Base-by-base conservation (phyloP, 1,140 invertebrate genomes). In the Stegodyphus mimosarum region DNA sequence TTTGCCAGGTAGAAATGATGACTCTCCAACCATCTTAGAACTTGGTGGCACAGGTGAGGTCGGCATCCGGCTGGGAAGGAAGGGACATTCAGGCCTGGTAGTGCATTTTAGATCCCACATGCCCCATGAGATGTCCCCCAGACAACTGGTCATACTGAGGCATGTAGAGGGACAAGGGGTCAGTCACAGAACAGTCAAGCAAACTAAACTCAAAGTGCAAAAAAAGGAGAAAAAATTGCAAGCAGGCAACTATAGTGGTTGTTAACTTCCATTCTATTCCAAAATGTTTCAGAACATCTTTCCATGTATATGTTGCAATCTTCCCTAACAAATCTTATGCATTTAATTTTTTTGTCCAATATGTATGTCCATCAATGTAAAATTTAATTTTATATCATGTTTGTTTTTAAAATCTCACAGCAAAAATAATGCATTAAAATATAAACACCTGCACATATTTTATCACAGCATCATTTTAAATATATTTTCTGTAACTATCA, bases 121-220 rank as follows among this genome's bases (percentile, higher is more conserved):
- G 79, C 79, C 79, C 79, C 79, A 81, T 81, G 79, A 81, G 79
- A 73, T 75, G 81, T 50, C 73, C 72, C 73, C 81, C 81, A 73
- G 81, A 84, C 81, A 84, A 84, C 81, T 75, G 81, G 72, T 84
- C 81, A 76, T 84, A 84, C 81, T 84, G 81, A 84, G 81, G 81
- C 81, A 84, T 84, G 81, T 72, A 84, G 81, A 84, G 81, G 78
- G 78, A 81, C 63, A 84, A 52, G 81, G 81, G 81, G 81, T 84
- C 72, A 84, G 81, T 84, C 81, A 84, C 60, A 84, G 63, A 84
- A 84, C 81, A 84, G 81, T 63, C 81, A 84, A 84, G 81, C 81
- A 84, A 84, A 83, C 73, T 84, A 84, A 80, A 80, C 77, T 70
- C 48, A 67, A 84, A 84, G 72, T 84, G 72, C 81, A 84, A 84